phyloP scores from a whole-genome alignment of 2,888 invertebrate genomes.

The Helleia helle region DNA sequence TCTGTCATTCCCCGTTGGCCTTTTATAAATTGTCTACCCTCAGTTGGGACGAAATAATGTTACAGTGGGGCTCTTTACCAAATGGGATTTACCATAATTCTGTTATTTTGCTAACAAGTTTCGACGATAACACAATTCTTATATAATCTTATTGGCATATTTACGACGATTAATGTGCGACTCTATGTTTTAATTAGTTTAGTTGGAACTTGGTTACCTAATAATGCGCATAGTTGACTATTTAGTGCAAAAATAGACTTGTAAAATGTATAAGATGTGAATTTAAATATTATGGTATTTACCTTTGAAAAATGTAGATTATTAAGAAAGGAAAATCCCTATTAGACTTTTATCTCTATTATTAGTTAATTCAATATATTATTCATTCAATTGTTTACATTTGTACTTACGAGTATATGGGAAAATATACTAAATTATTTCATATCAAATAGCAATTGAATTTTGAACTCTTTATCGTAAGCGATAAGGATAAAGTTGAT shows the following conservation, averaged over 20 bases:
- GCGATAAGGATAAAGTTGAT: conserved; percentile 19
- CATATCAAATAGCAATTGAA: conserved; percentile 13
- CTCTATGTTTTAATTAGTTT: no score
- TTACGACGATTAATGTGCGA: no score
- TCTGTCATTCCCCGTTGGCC: conserved; percentile 52
- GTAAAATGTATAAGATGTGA: no score
- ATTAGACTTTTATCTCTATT: no score
- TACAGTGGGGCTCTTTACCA: conserved; percentile 49
- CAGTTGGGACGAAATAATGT: conserved; percentile 52
- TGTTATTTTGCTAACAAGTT: conserved; percentile 56
- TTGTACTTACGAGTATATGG: no score
- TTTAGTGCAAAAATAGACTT: no score
- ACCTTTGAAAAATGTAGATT: no score
- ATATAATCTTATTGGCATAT: neutral
- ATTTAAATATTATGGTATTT: no score
- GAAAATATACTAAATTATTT: conserved; percentile 1
- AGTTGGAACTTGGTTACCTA: no score
- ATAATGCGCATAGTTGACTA: no score
- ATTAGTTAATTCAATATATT: no score
- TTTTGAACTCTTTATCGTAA: conserved; percentile 16
- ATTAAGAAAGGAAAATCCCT: no score
- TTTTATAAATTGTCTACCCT: conserved; percentile 63
- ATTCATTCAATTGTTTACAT: neutral
- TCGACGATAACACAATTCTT: conserved; percentile 4
- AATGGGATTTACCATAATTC: conserved; percentile 64